Conservation (phyloP, 2,113 vertebrate species). For the Pelecanus crispus region DNA sequence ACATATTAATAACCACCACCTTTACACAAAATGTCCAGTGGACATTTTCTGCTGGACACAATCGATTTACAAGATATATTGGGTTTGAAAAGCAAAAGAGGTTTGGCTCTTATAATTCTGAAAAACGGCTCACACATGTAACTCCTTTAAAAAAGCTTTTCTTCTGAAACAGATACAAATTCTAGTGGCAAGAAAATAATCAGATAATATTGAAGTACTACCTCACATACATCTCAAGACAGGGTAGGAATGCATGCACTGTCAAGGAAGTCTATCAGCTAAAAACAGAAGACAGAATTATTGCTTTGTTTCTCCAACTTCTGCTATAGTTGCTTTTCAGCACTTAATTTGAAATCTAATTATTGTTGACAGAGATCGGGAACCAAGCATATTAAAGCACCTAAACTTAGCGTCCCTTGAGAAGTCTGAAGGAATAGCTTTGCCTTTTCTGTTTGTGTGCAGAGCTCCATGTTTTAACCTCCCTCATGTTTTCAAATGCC, state of each 20-base stretch:
- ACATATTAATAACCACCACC: background rate
- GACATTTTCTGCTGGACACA: background rate
- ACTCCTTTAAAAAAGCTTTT: background rate
- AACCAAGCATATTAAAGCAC: background rate
- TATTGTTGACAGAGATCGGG: background rate
- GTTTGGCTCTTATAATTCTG: background rate
- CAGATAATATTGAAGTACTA: background rate
- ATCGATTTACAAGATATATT: background rate
- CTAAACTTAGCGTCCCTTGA: background rate
- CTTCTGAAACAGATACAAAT: background rate
- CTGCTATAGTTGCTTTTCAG: background rate
- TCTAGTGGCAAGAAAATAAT: background rate
- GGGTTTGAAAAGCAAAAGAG: background rate
- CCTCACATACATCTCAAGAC: background rate
- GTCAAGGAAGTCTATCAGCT: background rate
- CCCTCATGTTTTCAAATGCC: background rate
- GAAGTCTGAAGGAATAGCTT: background rate
- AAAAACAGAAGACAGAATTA: background rate
- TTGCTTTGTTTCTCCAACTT: constrained; percentile 1
- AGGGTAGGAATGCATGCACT: background rate
- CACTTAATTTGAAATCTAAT: background rate
- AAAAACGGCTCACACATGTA: background rate
- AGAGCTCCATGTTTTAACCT: background rate
- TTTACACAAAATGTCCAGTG: background rate
- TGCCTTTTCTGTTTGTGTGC: background rate